Evolutionary conservation across 2,113 vertebrate species (phyloP).

Genomic region (Dipodomys spectabilis): DNA sequence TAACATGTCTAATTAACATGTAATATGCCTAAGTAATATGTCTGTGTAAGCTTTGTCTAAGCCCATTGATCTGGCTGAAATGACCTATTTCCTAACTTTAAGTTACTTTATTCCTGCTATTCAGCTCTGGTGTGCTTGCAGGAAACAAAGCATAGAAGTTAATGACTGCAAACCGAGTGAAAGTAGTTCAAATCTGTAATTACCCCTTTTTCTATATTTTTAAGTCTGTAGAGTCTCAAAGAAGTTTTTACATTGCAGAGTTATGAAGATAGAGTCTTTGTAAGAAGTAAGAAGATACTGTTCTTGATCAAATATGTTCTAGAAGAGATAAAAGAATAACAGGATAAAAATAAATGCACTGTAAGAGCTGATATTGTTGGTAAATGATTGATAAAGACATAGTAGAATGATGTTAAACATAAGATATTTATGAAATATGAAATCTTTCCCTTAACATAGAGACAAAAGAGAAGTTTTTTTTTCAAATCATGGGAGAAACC

Average conservation of each 20-base stretch:
- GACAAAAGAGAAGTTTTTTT: neutral
- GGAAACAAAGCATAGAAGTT: neutral
- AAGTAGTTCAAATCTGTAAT: neutral
- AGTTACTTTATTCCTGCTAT: constrained; percentile 20
- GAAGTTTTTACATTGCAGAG: neutral
- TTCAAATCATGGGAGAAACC: neutral
- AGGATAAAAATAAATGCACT: constrained; percentile 20
- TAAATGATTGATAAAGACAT: constrained; percentile 25
- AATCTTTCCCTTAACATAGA: neutral
- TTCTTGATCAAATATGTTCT: constrained; percentile 43
- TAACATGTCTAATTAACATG: neutral
- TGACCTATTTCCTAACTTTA: constrained; percentile 28
- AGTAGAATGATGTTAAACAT: constrained; percentile 52
- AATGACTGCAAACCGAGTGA: neutral
- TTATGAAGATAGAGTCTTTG: neutral
- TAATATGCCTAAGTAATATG: no score
- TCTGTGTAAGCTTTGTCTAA: neutral
- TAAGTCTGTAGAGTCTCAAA: neutral
- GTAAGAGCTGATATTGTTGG: neutral
- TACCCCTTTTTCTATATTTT: neutral
- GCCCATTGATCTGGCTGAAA: neutral
- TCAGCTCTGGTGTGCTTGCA: neutral
- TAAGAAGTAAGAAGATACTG: neutral
- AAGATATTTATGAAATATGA: constrained; percentile 24
- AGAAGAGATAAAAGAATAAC: neutral